phyloP scores from a whole-genome alignment of 64 coral and sea anemone species.

The Pachyseris speciosa region DNA sequence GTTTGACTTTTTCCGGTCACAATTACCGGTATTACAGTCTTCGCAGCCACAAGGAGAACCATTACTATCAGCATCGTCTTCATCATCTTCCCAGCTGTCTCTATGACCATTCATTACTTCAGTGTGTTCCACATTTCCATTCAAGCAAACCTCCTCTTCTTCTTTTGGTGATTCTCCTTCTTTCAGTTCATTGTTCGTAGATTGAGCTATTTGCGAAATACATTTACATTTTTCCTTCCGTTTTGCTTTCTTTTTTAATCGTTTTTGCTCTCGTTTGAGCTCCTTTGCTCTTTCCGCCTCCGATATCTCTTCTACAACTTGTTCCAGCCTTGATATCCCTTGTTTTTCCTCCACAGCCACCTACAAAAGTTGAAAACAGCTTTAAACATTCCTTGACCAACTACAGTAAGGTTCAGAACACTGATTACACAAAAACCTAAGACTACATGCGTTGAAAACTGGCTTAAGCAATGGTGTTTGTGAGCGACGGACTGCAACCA shows the following conservation, averaged over 20 bases:
- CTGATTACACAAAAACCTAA: background rate
- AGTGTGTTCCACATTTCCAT: constrained; percentile 73
- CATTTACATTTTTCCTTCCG: constrained; percentile 95
- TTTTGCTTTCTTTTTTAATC: constrained; percentile 93
- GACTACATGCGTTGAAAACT: no score
- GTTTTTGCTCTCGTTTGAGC: constrained; percentile 89
- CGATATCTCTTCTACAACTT: constrained; percentile 98
- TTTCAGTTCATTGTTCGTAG: constrained; percentile 19
- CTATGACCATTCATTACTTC: constrained; percentile 54
- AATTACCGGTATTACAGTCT: constrained; percentile 26
- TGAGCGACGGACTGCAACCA: no score
- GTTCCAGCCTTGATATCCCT: constrained; percentile 94
- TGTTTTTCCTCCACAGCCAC: constrained; percentile 95
- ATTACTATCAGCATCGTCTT: constrained; percentile 69
- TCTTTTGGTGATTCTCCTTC: constrained; percentile 47
- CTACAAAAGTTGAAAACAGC: constrained; percentile 19
- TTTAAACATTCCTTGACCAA: background rate
- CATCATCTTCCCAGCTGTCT: constrained; percentile 83
- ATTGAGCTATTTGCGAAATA: background rate
- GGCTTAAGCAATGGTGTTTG: no score
- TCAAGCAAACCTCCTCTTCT: constrained; percentile 43
- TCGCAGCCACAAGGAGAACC: constrained; percentile 58
- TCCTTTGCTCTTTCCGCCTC: constrained; percentile 91
- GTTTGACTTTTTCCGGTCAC: background rate
- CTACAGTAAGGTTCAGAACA: background rate